These are phyloP conservation scores for Melinopterus prodromus DNA, from an alignment of 2,888 invertebrate species.

Conservation along the genomic window DNA sequence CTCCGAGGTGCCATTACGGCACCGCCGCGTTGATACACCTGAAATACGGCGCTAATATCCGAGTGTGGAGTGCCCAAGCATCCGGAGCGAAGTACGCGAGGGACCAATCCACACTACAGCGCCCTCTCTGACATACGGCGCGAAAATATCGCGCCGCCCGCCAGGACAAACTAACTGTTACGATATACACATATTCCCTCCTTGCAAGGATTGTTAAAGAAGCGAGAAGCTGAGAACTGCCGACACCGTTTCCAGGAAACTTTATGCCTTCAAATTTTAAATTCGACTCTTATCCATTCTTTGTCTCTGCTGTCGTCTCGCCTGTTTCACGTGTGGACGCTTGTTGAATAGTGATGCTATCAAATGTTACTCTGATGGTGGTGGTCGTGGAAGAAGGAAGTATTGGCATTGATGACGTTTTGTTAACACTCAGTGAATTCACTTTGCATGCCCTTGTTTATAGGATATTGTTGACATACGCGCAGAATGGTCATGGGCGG, in stretches of 20 bases:
- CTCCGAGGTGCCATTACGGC: constrained; percentile 52
- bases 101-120: not conserved
- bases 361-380: no score
- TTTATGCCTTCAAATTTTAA: no score
- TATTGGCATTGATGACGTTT: no score
- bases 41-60: constrained; percentile 57
- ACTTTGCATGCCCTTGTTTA: no score
- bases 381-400: no score
- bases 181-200: not conserved
- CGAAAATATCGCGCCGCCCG: not conserved
- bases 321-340: no score
- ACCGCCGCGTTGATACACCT: constrained; percentile 52
- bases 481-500: no score
- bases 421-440: no score
- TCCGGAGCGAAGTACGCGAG: constrained; percentile 9
- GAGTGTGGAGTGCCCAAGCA: constrained; percentile 19
- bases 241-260: not conserved
- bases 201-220: not conserved
- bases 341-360: no score
- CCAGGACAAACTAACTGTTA: not conserved
- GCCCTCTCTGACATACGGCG: not conserved
- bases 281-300: no score
- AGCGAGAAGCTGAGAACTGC: not conserved
- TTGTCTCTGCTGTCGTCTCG: no score
- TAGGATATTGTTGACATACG: no score